phyloP scores from a whole-genome alignment of 2,888 invertebrate genomes.

The Leptogaster cylindrica region DNA sequence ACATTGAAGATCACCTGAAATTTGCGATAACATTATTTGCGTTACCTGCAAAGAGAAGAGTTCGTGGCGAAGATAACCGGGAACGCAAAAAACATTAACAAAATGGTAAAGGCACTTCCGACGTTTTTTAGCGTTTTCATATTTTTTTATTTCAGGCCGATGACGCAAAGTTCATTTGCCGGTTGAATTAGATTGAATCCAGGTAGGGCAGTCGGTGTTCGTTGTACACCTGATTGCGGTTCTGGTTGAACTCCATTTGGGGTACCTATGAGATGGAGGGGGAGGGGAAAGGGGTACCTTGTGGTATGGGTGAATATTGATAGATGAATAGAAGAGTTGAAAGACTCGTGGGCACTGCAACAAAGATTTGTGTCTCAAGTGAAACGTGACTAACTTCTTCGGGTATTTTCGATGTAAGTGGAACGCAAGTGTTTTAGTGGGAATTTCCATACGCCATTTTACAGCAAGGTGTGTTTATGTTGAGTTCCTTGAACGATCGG shows the following conservation, averaged over 20 bases:
- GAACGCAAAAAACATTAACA: no score
- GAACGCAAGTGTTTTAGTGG: slow-evolving; percentile 20
- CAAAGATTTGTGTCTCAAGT: slow-evolving; percentile 10
- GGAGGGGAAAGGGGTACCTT: not conserved
- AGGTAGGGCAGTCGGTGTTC: not conserved
- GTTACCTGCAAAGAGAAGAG: no score
- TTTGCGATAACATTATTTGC: no score
- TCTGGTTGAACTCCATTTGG: not conserved
- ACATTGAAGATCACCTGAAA: no score
- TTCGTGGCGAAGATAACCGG: no score
- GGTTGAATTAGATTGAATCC: not conserved
- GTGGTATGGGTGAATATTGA: not conserved
- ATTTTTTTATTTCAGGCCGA: not conserved
- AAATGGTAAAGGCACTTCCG: no score
- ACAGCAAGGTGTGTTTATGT: not conserved
- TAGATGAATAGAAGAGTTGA: not conserved
- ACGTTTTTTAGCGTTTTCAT: not conserved
- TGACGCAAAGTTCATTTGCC: not conserved
- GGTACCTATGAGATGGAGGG: no score
- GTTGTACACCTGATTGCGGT: slow-evolving; percentile 17
- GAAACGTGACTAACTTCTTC: slow-evolving; percentile 10
- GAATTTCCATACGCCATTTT: slow-evolving; percentile 11
- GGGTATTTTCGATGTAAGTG: not conserved
- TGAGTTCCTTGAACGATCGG: no score
- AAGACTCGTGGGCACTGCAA: not conserved